A percentile compares a stretch with the other conserved stretches of the same genome.
Evolutionary conservation across 2,113 vertebrate species (phyloP).

Genomic region (Lepisosteus osseus): DNA sequence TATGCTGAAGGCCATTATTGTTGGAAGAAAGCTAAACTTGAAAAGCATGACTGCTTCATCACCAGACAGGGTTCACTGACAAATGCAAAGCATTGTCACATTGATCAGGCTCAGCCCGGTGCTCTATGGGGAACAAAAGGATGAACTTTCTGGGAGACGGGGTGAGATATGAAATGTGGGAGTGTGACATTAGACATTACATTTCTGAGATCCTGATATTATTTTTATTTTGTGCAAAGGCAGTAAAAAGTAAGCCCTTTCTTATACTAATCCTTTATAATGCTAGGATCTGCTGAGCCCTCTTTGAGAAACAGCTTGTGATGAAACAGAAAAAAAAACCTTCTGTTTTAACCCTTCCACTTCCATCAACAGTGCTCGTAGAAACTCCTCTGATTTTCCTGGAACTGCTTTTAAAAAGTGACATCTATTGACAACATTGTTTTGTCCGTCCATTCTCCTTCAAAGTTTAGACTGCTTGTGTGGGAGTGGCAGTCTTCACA

Average conservation of each 20-base stretch:
- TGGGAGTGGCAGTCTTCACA: too few relatives aligned
- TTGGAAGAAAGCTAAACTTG: constrained; percentile 25
- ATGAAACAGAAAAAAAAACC: constrained; percentile 7
- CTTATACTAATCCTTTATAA: constrained; percentile 13
- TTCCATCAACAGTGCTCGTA: background rate
- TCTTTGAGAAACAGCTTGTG: background rate
- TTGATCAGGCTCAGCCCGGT: background rate
- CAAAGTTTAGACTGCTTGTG: too few relatives aligned
- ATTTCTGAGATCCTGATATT: too few relatives aligned
- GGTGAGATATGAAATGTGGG: background rate
- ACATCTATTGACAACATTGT: too few relatives aligned
- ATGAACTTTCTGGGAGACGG: background rate
- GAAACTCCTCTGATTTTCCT: background rate
- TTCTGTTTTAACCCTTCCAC: background rate
- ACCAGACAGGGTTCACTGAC: constrained; percentile 32
- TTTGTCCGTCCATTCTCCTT: too few relatives aligned
- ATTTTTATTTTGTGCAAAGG: background rate
- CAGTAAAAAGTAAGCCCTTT: constrained; percentile 1
- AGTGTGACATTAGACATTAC: background rate
- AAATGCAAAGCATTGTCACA: constrained; percentile 19
- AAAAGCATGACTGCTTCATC: constrained; percentile 30
- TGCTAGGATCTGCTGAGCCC: constrained; percentile 4
- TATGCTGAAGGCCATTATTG: constrained; percentile 34
- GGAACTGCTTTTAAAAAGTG: too few relatives aligned
- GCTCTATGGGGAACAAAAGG: background rate